Evolutionary conservation across 1,140 invertebrate species (phyloP).

Genomic region (Bemisia tabaci): DNA sequence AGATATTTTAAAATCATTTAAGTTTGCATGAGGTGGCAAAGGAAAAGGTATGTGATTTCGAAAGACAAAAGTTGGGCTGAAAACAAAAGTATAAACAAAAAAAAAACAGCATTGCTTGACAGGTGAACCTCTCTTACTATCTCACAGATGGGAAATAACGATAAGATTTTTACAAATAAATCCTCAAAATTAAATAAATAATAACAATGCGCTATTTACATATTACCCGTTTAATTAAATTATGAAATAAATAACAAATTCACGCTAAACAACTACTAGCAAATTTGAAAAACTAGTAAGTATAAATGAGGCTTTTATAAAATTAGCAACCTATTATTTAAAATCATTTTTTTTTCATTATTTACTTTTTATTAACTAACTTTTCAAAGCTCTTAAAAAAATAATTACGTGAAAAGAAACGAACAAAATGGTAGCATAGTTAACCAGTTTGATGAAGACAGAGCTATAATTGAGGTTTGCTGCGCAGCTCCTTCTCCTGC

Average conservation of each 20-base stretch:
- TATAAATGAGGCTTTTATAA: not conserved
- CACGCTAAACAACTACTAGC: not conserved
- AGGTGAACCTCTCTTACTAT: no score
- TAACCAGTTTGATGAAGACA: not conserved
- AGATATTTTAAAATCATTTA: no score
- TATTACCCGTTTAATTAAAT: not conserved
- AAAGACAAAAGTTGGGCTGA: no score
- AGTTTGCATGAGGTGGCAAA: no score
- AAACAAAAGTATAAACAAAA: no score
- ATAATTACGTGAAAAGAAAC: not conserved
- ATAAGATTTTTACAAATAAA: no score
- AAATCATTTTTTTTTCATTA: not conserved
- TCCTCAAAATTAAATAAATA: not conserved
- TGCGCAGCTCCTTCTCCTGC: no score
- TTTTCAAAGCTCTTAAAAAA: not conserved
- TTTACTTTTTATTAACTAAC: not conserved
- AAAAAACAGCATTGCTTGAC: not conserved
- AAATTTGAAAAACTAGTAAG: not conserved
- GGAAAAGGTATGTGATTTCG: no score
- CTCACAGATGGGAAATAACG: no score
- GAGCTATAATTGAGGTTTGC: no score
- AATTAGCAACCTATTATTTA: not conserved
- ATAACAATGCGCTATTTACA: not conserved
- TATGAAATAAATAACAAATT: slow-evolving; percentile 1
- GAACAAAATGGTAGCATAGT: not conserved